Conservation (phyloP, 2,888 invertebrate genomes). For the Phyllotreta striolata region DNA sequence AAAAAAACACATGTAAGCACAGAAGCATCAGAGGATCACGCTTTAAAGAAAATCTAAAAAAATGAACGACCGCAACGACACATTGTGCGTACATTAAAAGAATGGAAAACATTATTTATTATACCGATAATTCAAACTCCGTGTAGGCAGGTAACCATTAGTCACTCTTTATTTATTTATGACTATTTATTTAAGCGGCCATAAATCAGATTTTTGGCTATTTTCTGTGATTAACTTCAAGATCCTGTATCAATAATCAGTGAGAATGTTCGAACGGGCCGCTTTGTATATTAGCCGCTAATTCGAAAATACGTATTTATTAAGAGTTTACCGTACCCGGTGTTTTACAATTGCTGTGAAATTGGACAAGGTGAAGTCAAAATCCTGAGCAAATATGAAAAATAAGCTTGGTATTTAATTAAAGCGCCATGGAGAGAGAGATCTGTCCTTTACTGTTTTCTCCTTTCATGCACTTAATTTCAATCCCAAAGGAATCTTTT, state of each 20-base stretch:
- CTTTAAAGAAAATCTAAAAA: not conserved
- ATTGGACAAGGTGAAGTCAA: too few species aligned
- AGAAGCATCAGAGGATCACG: constrained; percentile 6
- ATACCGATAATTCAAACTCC: constrained; percentile 14
- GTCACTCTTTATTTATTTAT: constrained; percentile 32
- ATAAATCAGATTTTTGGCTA: constrained; percentile 26
- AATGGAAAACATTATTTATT: constrained; percentile 22
- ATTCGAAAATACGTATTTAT: constrained; percentile 3
- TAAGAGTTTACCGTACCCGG: not conserved
- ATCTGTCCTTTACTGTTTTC: not conserved
- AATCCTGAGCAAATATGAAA: not conserved
- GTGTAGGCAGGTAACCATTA: constrained; percentile 34
- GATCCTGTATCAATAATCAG: constrained; percentile 17
- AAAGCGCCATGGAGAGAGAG: not conserved
- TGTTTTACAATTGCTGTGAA: not conserved
- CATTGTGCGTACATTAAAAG: constrained; percentile 19
- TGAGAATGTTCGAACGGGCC: constrained; percentile 1
- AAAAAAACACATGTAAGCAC: constrained; percentile 5
- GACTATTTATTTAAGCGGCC: constrained; percentile 28
- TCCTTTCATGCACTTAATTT: too few species aligned
- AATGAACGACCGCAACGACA: constrained; percentile 7
- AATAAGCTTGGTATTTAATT: constrained; percentile 1
- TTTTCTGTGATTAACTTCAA: constrained; percentile 19
- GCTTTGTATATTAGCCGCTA: constrained; percentile 15
- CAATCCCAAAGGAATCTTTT: too few species aligned